Evolutionary conservation across 1,140 invertebrate species (phyloP), one percentile per base, ranked within the genome.

Genomic region (Drosophila arawakana): DNA sequence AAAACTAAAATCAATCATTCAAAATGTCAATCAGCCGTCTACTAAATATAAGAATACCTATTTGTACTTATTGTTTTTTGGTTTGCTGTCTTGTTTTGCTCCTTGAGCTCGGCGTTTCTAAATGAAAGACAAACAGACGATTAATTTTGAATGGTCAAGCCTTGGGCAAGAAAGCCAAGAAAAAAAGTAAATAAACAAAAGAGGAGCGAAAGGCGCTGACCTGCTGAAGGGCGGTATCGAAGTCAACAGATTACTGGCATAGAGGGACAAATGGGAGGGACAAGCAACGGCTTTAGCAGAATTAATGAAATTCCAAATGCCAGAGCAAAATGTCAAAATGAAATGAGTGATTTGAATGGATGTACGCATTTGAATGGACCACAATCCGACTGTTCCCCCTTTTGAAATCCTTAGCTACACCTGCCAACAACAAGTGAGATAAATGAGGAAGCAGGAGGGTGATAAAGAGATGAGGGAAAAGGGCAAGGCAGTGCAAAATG

Each of bases 271-370:
- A 7, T 0, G 35, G 6, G 11, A 5, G 3, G 13, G 13, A n/a
- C 8, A 9, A 15, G 46, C 35, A 52, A 13, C 10, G 50, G 57
- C 52, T 63, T 71, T 62, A 39, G 35, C 41, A 55, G 46, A 76
- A 76, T 76, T 76, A 76, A 76, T 76, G 68, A 76, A 75, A 76
- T 76, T 76, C 73, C 73, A 43, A 72, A 72, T 72, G 55, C 55
- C 61, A 54, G 15, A 72, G 68, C 44, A 72, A 60, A 76, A 72
- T 72, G 73, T 76, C 68, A 72, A 76, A 76, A 61, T 15, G 73
- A 60, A 76, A 73, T 72, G 73, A 76, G 69, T 72, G 73, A 76
- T 72, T 76, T 76, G 67, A 63, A 75, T 70, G 52, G 66, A 50
- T 47, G 62, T 63, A 39, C 55, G 39, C 55, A 71, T 55, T 63